A percentile compares a stretch with the other conserved stretches of the same genome.
These are phyloP conservation scores for Apteryx owenii DNA, from an alignment of 2,113 vertebrate genomes.

Conservation along the genomic window DNA sequence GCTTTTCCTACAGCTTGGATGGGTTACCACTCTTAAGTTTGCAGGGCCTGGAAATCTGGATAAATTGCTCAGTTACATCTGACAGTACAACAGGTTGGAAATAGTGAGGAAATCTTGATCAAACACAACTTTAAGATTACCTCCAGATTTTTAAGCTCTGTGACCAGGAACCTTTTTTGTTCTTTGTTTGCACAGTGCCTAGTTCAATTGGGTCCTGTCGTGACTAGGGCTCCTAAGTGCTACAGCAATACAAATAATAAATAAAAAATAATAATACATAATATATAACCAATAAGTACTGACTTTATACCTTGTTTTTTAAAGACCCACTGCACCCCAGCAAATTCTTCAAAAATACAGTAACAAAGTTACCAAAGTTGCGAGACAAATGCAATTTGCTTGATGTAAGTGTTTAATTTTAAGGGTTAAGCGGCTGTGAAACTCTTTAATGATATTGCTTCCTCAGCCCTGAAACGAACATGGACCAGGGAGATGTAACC, in stretches of 20 bases:
- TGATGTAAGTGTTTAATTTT: slow-evolving; percentile 27
- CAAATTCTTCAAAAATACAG: neutral
- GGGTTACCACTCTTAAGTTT: neutral
- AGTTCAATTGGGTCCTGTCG: slow-evolving; percentile 9
- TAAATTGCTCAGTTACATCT: neutral
- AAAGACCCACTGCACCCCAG: slow-evolving; percentile 45
- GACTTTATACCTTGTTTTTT: slow-evolving; percentile 39
- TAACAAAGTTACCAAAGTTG: neutral
- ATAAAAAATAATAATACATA: slow-evolving; percentile 25
- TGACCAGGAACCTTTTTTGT: neutral
- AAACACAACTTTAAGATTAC: neutral
- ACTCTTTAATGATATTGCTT: neutral
- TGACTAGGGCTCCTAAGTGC: slow-evolving; percentile 55
- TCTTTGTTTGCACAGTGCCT: slow-evolving; percentile 52
- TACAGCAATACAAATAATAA: slow-evolving; percentile 60
- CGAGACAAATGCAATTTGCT: slow-evolving; percentile 27
- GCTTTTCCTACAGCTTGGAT: neutral
- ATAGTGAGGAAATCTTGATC: neutral
- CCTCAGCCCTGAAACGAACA: neutral
- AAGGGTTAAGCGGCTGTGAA: slow-evolving; percentile 8
- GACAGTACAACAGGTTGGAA: neutral
- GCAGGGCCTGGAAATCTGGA: neutral
- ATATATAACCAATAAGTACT: neutral
- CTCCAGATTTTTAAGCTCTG: neutral
- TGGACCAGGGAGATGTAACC: slow-evolving; percentile 2